Percentiles rank a stretch among this genome's conserved stretches.
phyloP scores from a whole-genome alignment of 1,140 invertebrate species.

The Zaprionus capensis region DNA sequence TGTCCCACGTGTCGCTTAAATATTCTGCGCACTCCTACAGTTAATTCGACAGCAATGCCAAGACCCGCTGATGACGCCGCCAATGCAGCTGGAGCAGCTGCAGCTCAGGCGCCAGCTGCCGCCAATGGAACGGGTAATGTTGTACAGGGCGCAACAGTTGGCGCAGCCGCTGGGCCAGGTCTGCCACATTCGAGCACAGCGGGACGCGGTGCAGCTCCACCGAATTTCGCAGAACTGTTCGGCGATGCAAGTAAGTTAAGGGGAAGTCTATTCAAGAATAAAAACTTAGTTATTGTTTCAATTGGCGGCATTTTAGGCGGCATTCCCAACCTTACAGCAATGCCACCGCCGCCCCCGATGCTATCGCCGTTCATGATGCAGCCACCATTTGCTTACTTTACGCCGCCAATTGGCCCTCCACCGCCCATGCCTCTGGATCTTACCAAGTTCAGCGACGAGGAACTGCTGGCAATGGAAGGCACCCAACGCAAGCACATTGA shows the following conservation, averaged over 20 bases:
- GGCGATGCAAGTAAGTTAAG: slow-evolving; percentile 62
- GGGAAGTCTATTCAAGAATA: not conserved
- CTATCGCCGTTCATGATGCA: slow-evolving; percentile 85
- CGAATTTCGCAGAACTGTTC: slow-evolving; percentile 63
- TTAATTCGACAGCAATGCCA: slow-evolving; percentile 79
- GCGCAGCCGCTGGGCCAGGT: slow-evolving; percentile 6
- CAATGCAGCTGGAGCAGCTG: slow-evolving; percentile 40
- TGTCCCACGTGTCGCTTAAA: slow-evolving; percentile 99
- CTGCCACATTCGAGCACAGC: slow-evolving; percentile 22
- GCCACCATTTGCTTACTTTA: slow-evolving; percentile 86
- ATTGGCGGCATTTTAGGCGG: slow-evolving; percentile 34
- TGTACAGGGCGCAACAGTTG: slow-evolving; percentile 7
- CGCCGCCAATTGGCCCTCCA: slow-evolving; percentile 86
- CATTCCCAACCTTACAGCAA: slow-evolving; percentile 50
- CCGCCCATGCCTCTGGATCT: slow-evolving; percentile 92
- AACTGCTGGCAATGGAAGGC: slow-evolving; percentile 95
- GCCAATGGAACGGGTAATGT: slow-evolving; percentile 22
- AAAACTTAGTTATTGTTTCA: not conserved
- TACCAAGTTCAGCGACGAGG: slow-evolving; percentile 90
- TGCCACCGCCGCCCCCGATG: slow-evolving; percentile 54
- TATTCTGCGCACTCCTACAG: slow-evolving; percentile 90
- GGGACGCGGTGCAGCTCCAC: slow-evolving; percentile 26
- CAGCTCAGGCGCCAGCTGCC: slow-evolving; percentile 49
- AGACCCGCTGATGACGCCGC: slow-evolving; percentile 83
- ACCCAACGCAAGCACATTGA: slow-evolving; percentile 93